phyloP scores from a whole-genome alignment of 2,797 vertebrate genomes.

The Takifugu rubripes region DNA sequence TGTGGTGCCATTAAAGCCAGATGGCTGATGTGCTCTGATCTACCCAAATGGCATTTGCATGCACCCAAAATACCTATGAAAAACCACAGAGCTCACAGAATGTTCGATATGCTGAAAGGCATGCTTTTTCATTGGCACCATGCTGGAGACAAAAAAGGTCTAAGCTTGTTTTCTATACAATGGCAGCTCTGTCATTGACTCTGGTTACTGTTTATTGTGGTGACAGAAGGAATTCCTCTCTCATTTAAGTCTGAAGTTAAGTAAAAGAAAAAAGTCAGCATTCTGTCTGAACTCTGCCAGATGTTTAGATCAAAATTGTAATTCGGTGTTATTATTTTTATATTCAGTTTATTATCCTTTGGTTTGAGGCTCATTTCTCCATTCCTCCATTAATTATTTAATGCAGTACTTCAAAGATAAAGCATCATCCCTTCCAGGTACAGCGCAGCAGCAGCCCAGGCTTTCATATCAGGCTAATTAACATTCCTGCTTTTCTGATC shows the following conservation, averaged over 20 bases:
- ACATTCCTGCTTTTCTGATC: background rate
- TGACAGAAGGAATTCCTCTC: background rate
- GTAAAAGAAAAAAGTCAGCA: background rate
- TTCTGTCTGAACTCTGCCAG: conserved; percentile 4
- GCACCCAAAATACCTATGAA: conserved; percentile 15
- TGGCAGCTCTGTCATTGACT: conserved; percentile 18
- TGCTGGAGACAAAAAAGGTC: background rate
- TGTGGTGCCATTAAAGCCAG: conserved; percentile 69
- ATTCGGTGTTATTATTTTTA: background rate
- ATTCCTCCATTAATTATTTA: conserved; percentile 1
- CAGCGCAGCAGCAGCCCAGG: background rate
- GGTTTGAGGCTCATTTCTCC: background rate
- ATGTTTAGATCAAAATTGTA: background rate
- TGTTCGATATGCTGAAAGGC: conserved; percentile 4
- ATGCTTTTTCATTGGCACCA: conserved; percentile 1
- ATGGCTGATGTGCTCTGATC: conserved; percentile 52
- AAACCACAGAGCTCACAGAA: conserved; percentile 9
- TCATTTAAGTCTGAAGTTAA: too few species aligned
- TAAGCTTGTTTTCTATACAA: conserved; percentile 9
- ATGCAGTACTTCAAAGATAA: conserved; percentile 1
- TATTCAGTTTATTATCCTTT: background rate
- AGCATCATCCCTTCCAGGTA: background rate
- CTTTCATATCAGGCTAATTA: background rate
- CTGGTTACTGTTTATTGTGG: conserved; percentile 14
- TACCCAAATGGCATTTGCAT: conserved; percentile 29